Base-by-base conservation (phyloP, 1,140 invertebrate genomes). In the Lamellibrachia luymesi region DNA sequence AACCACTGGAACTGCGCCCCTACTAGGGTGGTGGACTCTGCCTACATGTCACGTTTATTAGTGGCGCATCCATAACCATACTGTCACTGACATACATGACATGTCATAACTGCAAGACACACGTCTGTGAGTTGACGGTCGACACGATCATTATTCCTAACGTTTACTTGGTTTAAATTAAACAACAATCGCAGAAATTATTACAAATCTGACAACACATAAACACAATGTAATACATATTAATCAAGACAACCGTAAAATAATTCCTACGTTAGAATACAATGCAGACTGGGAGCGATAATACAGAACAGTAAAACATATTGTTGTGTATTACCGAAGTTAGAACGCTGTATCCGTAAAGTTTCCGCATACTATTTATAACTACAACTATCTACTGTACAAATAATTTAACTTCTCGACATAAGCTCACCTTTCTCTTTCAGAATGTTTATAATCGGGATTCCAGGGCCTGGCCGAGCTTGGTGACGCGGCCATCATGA, bases 371-470 rank as follows among this genome's bases (percentile, higher is more conserved):
- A 13, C 25, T 13, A 2, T 49, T 90, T 38, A n/a, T 92, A n/a
- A 51, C 49, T 10, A 52, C 49, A 56, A 38, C 10, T 38, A 51
- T 22, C 22, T 17, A 80, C 7, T n/a, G 52, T 90, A 22, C 22
- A 50, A 17, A 5, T 27, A 4, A 13, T 0, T 27, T 50, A 90
- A n/a, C 50, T 17, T 17, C 49, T 27, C 17, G 27, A 6, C 0
- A 52, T 27, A 92, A 80, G 91, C 51, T 90, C 93, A 96, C 95
- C 95, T 95, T 94, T 96, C 96, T 93, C 95, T 94, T 92, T 96
- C 95, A 4, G 94, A 94, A 93, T 95, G 94, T 89, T 94, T 95
- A 94, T 95, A 96, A 92, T 94, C 94, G 22, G 95, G 95, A 93
- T 95, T 95, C 95, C 95, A 96, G 0, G 96, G 94, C 50, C 95